Base-by-base conservation (phyloP, 2,113 vertebrate genomes). In the Dicrurus megarhynchus region DNA sequence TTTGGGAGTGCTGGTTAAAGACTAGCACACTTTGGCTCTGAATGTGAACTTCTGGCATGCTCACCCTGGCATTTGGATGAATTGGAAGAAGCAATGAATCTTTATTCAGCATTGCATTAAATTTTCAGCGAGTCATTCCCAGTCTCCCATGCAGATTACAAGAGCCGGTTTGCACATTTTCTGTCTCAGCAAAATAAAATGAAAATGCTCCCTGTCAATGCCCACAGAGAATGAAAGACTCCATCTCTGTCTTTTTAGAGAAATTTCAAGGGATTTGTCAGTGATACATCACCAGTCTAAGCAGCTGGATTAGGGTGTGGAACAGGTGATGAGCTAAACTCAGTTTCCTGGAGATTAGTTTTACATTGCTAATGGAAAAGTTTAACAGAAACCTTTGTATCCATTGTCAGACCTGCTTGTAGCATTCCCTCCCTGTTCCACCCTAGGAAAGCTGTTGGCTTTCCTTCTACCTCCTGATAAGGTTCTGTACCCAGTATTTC, bases 291-390 rank as follows among this genome's bases (percentile, higher is more conserved):
- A 39, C 23, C 3, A 6, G 59, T 77, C 35, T 69, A 42, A 80
- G 79, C 90, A 59, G 63, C 18, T 5, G 49, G 71, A 59, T 88
- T 91, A 86, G 92, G 85, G 79, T 77, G 83, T 90, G 92, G 90
- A 60, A 56, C 85, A 91, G 95, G 92, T 95, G 92, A 90, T 78
- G 71, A 95, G 85, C 84, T 92, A 28, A 88, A 26, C 59, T 83
- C 17, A 6, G 32, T 95, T 92, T 96, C 88, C 59, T 90, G 75
- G 75, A 86, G 79, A 73, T 91, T 76, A 89, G 50, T 73, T 96
- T 79, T 87, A 23, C 35, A 16, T 90, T 91, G 73, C 67, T 61
- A 44, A 83, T 76, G 47, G 82, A 10, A 80, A 59, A 0, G 1
- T 93, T 91, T 64, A 64, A 56, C 47, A 68, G 77, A 87, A 95